Evolutionary conservation across 2,888 invertebrate genomes (phyloP).

Genomic region (Hydraecia micacea): DNA sequence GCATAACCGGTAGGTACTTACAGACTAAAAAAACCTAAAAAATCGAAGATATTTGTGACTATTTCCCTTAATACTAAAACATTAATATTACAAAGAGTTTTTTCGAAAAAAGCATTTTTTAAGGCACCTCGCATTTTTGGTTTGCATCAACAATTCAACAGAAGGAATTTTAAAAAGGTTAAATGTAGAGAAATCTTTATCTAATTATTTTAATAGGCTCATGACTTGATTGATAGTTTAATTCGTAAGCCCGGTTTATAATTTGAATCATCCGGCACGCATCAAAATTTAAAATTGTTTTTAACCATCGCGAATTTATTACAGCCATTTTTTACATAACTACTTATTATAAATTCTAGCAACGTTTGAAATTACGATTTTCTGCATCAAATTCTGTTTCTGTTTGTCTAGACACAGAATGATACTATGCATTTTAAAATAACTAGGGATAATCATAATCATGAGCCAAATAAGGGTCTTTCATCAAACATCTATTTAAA

Average conservation of each 20-base stretch:
- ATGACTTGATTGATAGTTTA: slow-evolving; percentile 53
- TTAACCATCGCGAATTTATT: slow-evolving; percentile 32
- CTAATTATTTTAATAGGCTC: slow-evolving; percentile 57
- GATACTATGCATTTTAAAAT: not conserved
- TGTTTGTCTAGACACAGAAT: not conserved
- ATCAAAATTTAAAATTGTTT: slow-evolving; percentile 1
- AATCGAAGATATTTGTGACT: slow-evolving; percentile 78
- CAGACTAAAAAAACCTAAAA: slow-evolving; percentile 67
- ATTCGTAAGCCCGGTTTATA: slow-evolving; percentile 28
- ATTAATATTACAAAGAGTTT: slow-evolving; percentile 63
- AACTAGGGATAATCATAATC: slow-evolving; percentile 26
- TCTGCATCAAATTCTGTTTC: not conserved
- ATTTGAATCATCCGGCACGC: slow-evolving; percentile 39
- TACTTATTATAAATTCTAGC: not conserved
- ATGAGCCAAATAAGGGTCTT: slow-evolving; percentile 52
- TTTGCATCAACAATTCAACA: slow-evolving; percentile 70
- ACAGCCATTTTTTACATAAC: not conserved
- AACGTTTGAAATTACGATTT: not conserved
- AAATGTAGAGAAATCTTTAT: slow-evolving; percentile 61
- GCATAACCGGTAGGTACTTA: slow-evolving; percentile 62
- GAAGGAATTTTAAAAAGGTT: slow-evolving; percentile 64
- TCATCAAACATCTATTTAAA: slow-evolving; percentile 14
- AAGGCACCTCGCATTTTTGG: slow-evolving; percentile 87
- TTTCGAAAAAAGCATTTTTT: slow-evolving; percentile 74
- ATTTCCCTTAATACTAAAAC: slow-evolving; percentile 74